phyloP scores from a whole-genome alignment of 37 sponge, comb jelly and placozoan species.

The Diacarnus erythraeanus region DNA sequence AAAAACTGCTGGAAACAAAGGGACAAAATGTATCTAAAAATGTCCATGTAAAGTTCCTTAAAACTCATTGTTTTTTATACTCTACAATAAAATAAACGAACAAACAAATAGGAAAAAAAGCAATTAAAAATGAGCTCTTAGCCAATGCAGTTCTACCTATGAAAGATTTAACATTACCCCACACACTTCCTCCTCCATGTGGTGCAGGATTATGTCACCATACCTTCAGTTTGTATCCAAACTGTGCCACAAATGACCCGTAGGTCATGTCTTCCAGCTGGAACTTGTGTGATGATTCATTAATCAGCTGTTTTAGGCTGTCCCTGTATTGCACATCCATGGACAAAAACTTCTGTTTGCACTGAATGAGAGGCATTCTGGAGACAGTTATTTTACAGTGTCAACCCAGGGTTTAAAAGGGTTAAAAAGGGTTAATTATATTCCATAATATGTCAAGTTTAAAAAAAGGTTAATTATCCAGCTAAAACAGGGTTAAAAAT shows the following conservation, averaged over 20 bases:
- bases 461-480: no score
- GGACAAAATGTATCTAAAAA: no score
- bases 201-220: neutral
- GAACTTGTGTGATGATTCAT: constrained; percentile 58
- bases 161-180: neutral
- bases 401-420: no score
- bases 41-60: no score
- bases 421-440: neutral
- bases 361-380: constrained; percentile 84
- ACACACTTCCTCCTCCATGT: neutral
- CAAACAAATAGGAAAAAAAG: no score
- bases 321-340: constrained; percentile 87
- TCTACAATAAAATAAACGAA: no score
- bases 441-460: neutral
- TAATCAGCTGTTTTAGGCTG: constrained; percentile 72
- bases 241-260: constrained; percentile 82
- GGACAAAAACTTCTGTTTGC: constrained; percentile 89
- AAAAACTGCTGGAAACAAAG: no score
- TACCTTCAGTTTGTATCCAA: constrained; percentile 90
- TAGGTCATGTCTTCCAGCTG: constrained; percentile 82
- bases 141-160: no score
- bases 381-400: no score
- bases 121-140: no score
- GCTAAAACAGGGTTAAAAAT: no score
- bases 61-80: no score